Evolutionary conservation across 2,113 vertebrate species (phyloP).

Genomic region (Toxotes chatareus): DNA sequence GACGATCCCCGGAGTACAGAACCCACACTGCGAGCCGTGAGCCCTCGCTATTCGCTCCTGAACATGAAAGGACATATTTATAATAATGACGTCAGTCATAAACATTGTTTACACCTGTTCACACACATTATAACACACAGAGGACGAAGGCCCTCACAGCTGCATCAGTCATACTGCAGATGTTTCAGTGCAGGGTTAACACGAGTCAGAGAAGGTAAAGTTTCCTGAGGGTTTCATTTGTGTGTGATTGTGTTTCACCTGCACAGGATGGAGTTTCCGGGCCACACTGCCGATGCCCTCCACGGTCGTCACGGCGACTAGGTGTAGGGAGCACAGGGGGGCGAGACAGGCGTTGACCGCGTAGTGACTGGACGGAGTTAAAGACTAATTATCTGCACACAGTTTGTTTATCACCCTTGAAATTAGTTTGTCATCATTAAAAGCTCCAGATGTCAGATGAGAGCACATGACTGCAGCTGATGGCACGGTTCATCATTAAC

Average conservation of each 20-base stretch:
- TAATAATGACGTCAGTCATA: not conserved
- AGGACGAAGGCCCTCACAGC: too few species aligned
- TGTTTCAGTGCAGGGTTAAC: too few species aligned
- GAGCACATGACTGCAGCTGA: slow-evolving; percentile 38
- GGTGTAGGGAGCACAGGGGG: slow-evolving; percentile 92
- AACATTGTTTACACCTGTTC: not conserved
- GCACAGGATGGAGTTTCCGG: slow-evolving; percentile 91
- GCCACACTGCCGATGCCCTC: slow-evolving; percentile 95
- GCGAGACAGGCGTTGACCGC: slow-evolving; percentile 92
- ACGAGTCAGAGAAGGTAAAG: too few species aligned
- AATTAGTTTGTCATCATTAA: slow-evolving; percentile 2
- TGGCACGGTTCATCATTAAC: not conserved
- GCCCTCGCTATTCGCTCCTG: slow-evolving; percentile 94
- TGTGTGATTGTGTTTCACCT: slow-evolving; percentile 79
- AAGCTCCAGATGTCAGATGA: not conserved
- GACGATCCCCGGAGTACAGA: slow-evolving; percentile 96
- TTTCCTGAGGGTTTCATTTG: not conserved
- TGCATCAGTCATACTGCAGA: too few species aligned
- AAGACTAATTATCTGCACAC: slow-evolving; percentile 66
- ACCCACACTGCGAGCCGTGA: slow-evolving; percentile 96
- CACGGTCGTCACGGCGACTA: slow-evolving; percentile 92
- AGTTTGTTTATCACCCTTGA: not conserved
- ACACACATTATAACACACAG: too few species aligned
- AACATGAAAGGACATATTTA: not conserved
- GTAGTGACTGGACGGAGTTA: slow-evolving; percentile 86